Base-by-base conservation (phyloP, 53 echinoderm and acorn worm species). In the Luidia sarsii region DNA sequence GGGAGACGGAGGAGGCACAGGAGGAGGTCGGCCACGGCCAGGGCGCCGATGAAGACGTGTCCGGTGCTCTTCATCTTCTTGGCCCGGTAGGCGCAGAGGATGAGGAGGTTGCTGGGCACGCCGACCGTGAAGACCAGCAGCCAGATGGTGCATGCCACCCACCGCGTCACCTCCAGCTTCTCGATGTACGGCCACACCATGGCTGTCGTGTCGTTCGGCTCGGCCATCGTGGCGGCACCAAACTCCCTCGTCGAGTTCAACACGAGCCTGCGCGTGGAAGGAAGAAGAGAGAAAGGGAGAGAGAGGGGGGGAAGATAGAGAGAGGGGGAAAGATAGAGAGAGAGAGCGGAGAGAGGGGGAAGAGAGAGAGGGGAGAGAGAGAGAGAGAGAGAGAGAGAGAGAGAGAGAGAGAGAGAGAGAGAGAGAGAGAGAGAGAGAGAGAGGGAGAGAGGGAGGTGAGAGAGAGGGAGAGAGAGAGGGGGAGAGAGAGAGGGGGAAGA, bases 131-230 rank as follows among this genome's bases (percentile, higher is more conserved):
- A 75, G 20, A 55, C 39, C 38, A 11, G 36, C 5, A 57, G 41
- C 39, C 41, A 75, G 7, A 75, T 9, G 7, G 59, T 43, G 41
- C 57, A 23, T 9, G 11, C 57, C 15, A 29, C 24, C 75, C 75
- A 75, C 13, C 75, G 59, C n/a, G 75, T 57, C 11, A 59, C 45
- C 59, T 75, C 75, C 6, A 75, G 39, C 4, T 75, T 75, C 15
- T 57, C 15, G 28, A 59, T 43, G 41, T 27, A 59, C 32, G 45
- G 22, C n/a, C 50, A 25, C 18, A 22, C 8, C 7, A 27, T 16
- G 27, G 68, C 4, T 2, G 14, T 1, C 15, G 15, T 30, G 30
- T 19, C 18, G 46, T 45, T 45, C 46, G 46, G 7, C 14, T 45
- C 46, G 7, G 46, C 7, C 46, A 45, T 45, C 14, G 14, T 45